These are phyloP conservation scores for Darwinula stevensoni DNA, from an alignment of 2,888 invertebrate species.

Conservation along the genomic window DNA sequence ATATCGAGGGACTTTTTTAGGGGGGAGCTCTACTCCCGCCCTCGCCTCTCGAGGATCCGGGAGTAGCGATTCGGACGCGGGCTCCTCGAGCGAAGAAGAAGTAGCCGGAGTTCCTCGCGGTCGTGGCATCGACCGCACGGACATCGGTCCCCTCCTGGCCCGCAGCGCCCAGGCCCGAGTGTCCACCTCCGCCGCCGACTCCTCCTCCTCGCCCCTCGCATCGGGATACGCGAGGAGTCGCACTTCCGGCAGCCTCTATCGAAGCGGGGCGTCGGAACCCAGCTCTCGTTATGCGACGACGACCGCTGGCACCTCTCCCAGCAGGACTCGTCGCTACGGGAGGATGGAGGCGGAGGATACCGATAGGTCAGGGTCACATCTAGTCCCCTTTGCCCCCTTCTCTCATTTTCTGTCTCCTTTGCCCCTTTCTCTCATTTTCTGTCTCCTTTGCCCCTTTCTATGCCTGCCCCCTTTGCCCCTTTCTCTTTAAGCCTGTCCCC, in stretches of 20 bases:
- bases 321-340: no score
- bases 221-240: conserved; percentile 6
- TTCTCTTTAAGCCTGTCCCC: conserved; percentile 4
- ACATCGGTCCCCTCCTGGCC: conserved; percentile 31
- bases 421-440: not conserved
- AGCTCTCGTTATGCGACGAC: conserved; percentile 11
- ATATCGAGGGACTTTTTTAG: no score
- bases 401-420: not conserved
- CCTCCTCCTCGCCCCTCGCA: conserved; percentile 5
- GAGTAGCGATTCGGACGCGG: no score
- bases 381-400: not conserved
- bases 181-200: conserved; percentile 12
- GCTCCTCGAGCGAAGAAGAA: no score
- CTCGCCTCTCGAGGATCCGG: no score
- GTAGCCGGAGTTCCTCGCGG: no score
- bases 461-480: no score
- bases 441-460: not conserved
- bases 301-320: conserved; percentile 10
- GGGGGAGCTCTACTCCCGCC: no score
- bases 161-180: conserved; percentile 47
- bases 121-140: conserved; percentile 7
- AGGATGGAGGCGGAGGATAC: no score
- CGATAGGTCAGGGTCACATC: no score
- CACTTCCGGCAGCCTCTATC: conserved; percentile 8
- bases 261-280: conserved; percentile 9